Conservation (phyloP, 1,140 invertebrate genomes). For the Drosophila cardini region DNA sequence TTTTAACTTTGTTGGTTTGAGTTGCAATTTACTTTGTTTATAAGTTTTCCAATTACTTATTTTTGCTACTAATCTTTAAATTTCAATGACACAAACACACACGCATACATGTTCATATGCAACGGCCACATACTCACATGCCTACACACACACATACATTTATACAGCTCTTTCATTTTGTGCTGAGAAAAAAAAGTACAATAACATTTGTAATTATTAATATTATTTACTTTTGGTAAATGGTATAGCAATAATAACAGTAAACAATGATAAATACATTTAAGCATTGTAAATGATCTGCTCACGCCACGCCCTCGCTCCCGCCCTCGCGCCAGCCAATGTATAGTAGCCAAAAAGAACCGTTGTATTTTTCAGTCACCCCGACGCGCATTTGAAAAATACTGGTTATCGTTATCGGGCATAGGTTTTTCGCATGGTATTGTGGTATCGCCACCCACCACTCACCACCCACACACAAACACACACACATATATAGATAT, state of each 20-base stretch:
- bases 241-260: conserved; percentile 28
- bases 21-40: conserved; percentile 22
- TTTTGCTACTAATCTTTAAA: conserved; percentile 6
- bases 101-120: not conserved
- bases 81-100: conserved; percentile 3
- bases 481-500: too few relatives aligned
- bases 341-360: not conserved
- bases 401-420: conserved; percentile 11
- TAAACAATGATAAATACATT: conserved; percentile 9
- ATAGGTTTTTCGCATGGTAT: conserved; percentile 9
- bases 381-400: conserved; percentile 2
- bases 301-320: not conserved
- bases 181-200: not conserved
- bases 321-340: not conserved
- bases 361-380: conserved; percentile 30
- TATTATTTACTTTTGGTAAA: conserved; percentile 27
- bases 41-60: conserved; percentile 18
- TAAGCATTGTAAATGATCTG: conserved; percentile 9
- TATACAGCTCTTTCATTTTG: not conserved
- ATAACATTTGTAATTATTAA: conserved; percentile 12
- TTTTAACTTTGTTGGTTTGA: conserved; percentile 46
- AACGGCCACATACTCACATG: conserved; percentile 1
- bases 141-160: conserved; percentile 16
- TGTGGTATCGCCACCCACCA: conserved; percentile 1
- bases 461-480: conserved; percentile 3